These are phyloP conservation scores for Lytechinus pictus DNA, from an alignment of 35 echinoderm and acorn worm genomes.

Conservation along the genomic window DNA sequence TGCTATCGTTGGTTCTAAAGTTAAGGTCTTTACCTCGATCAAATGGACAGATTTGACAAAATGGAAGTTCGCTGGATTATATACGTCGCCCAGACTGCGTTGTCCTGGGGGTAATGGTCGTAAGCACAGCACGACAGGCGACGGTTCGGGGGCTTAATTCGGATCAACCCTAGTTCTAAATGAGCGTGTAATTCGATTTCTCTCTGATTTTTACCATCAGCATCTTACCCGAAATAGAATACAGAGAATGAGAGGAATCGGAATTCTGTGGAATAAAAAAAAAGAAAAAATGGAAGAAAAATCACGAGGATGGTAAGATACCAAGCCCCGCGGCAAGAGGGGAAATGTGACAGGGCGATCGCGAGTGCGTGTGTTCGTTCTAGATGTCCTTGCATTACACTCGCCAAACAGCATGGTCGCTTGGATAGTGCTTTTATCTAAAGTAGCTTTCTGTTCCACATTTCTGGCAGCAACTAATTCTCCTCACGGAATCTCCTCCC, in stretches of 20 bases:
- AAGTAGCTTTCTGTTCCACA: slow-evolving; percentile 2
- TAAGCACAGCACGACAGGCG: not conserved
- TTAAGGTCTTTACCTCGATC: no score
- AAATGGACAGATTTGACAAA: no score
- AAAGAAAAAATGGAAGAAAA: not conserved
- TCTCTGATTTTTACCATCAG: slow-evolving; percentile 48
- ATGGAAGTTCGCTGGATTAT: not conserved
- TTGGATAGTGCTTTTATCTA: slow-evolving; percentile 15
- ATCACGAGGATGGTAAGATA: not conserved
- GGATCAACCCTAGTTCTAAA: not conserved
- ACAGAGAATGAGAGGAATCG: not conserved
- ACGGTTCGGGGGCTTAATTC: slow-evolving; percentile 26
- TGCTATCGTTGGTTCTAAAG: no score
- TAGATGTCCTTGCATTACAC: not conserved
- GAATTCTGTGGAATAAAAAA: not conserved
- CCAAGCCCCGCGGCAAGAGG: not conserved
- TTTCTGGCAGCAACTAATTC: slow-evolving; percentile 37
- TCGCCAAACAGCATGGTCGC: not conserved
- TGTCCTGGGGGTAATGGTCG: not conserved
- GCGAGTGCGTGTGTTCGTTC: not conserved
- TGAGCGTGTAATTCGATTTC: slow-evolving; percentile 51
- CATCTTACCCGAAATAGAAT: slow-evolving; percentile 8
- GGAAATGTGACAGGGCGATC: slow-evolving; percentile 24
- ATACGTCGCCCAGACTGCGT: not conserved
- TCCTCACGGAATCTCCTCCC: slow-evolving; percentile 16